A percentile compares a stretch with the other conserved stretches of the same genome.
Conservation (phyloP, 1,140 invertebrate genomes). For the Oppia nitens region DNA sequence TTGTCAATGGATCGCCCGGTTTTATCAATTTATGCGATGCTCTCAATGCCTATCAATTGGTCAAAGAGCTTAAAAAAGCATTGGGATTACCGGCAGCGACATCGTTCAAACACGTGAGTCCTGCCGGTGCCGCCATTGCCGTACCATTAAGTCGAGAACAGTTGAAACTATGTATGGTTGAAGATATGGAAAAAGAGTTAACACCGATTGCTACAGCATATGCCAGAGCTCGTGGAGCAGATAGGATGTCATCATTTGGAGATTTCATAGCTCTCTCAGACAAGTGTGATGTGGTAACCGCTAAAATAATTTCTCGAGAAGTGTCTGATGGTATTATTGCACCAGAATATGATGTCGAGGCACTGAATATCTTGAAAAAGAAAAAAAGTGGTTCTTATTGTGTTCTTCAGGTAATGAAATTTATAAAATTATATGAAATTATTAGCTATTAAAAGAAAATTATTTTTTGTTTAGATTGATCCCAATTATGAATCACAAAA, state of each 20-base stretch:
- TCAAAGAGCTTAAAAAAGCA: conserved; percentile 63
- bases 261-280: conserved; percentile 93
- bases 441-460: conserved; percentile 1
- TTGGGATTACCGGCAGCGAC: conserved; percentile 73
- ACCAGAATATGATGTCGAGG: conserved; percentile 66
- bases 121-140: conserved; percentile 63
- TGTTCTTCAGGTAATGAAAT: conserved; percentile 46
- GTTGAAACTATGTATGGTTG: conserved; percentile 81
- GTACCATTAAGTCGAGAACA: conserved; percentile 50
- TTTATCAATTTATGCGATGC: conserved; percentile 97
- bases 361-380: conserved; percentile 72
- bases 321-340: conserved; percentile 95
- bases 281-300: conserved; percentile 69
- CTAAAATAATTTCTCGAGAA: conserved; percentile 48
- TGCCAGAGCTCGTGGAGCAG: conserved; percentile 80
- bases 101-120: conserved; percentile 82
- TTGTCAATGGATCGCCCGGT: conserved; percentile 85
- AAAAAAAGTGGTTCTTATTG: conserved; percentile 92
- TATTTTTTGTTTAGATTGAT: conserved; percentile 52
- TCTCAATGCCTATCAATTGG: conserved; percentile 90
- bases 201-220: conserved; percentile 84
- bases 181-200: conserved; percentile 54
- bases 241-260: conserved; percentile 97
- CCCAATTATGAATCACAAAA: conserved; percentile 57
- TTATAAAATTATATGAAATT: conserved; percentile 1